These are phyloP conservation scores for Drosophila infuscata DNA, from an alignment of 2,888 invertebrate species.

Conservation along the genomic window DNA sequence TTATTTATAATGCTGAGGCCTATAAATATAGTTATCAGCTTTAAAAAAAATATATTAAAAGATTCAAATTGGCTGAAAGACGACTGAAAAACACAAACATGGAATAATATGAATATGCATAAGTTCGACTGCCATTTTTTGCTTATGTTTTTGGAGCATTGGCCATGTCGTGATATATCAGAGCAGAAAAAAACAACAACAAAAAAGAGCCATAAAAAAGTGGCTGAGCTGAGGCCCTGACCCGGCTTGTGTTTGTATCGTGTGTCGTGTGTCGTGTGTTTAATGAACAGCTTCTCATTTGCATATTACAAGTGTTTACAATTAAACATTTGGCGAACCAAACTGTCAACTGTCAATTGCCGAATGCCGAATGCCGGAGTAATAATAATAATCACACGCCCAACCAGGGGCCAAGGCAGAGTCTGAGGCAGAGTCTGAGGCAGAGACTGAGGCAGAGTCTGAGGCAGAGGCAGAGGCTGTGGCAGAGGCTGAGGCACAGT, in stretches of 20 bases:
- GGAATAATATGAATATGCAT: slow-evolving; percentile 68
- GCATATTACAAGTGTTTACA: slow-evolving; percentile 79
- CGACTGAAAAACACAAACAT: slow-evolving; percentile 6
- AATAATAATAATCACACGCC: slow-evolving; percentile 45
- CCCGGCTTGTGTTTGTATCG: slow-evolving; percentile 32
- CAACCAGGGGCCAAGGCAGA: slow-evolving; percentile 11
- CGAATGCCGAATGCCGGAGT: slow-evolving; percentile 23
- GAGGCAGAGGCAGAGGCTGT: neutral
- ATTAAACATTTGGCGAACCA: slow-evolving; percentile 60
- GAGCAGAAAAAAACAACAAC: neutral
- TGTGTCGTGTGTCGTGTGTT: neutral
- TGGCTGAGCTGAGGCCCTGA: slow-evolving; percentile 48
- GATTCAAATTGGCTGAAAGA: slow-evolving; percentile 31
- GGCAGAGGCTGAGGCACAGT: neutral
- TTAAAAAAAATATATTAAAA: slow-evolving; percentile 15
- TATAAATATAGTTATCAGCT: slow-evolving; percentile 34
- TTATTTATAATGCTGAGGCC: slow-evolving; percentile 15
- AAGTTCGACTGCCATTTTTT: slow-evolving; percentile 5
- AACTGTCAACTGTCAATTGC: slow-evolving; percentile 49
- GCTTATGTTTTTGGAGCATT: slow-evolving; percentile 19
- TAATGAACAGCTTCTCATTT: slow-evolving; percentile 57
- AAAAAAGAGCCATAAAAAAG: slow-evolving; percentile 1
- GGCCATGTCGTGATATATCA: slow-evolving; percentile 63
- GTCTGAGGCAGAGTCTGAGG: neutral
- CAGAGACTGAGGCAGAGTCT: neutral